Base-by-base conservation (phyloP, 1,140 invertebrate genomes). In the Brachionus sp. region DNA sequence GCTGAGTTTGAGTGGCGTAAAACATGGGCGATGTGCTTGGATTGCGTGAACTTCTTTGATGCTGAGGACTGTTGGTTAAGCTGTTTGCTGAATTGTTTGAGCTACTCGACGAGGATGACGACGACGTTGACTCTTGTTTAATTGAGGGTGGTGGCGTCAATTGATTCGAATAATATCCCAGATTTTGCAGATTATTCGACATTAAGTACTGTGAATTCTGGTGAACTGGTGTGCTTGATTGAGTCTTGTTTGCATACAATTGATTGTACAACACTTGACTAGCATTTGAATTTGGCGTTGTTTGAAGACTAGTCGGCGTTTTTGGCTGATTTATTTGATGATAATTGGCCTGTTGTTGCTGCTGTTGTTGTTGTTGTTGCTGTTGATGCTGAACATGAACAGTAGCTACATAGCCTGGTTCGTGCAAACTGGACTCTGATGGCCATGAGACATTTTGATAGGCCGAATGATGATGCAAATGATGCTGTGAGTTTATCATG, bases 131-230 rank as follows among this genome's bases (percentile, higher is more conserved):
- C 44, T 57, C 62, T 57, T 57, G 77, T 44, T 66, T 80, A 12
- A 80, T 80, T 12, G 77, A 80, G 3, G 77, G 77, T 19, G 77
- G 77, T 50, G 77, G 77, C 7, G 77, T 80, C 50, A 80, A 35
- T 42, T 80, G 77, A 23, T 80, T 80, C 7, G 77, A 37, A 53
- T 80, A 80, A 37, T 80, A 80, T 23, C 75, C 75, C 23, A 77
- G 46, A 50, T 23, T 77, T 12, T 57, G 19, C 29, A 50, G 23
- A 16, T 62, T 75, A n/a, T 44, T 75, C 23, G 70, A 46, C 37
- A 73, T 39, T 42, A 23, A 7, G 12, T 75, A 75, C 37, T 70
- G 66, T 0, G 66, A 39, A 16, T 35, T 39, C 29, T 66, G 64
- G 25, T 66, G 64, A 10, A 70, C 66, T 13, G 66, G 66, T 16